These are phyloP conservation scores for Cerceris ruficornis DNA, from an alignment of 2,888 invertebrate species.

Conservation along the genomic window DNA sequence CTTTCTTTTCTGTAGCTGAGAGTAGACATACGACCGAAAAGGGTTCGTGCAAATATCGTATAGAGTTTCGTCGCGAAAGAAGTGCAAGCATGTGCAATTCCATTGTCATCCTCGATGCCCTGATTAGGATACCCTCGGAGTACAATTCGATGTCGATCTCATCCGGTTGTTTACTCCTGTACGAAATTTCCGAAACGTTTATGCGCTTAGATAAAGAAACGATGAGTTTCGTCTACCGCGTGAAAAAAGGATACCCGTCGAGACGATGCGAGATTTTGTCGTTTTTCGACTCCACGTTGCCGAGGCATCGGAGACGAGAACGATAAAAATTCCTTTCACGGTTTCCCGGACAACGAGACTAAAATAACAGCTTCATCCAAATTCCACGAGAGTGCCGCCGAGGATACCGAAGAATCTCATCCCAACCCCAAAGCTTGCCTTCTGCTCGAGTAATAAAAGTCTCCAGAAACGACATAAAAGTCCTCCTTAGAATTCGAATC, in stretches of 20 bases:
- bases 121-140: background rate
- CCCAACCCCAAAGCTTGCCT: slow-evolving; percentile 11
- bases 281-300: slow-evolving; percentile 30
- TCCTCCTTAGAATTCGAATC: slow-evolving; percentile 36
- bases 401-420: slow-evolving; percentile 1
- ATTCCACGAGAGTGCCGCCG: slow-evolving; percentile 50
- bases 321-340: slow-evolving; percentile 68
- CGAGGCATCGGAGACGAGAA: slow-evolving; percentile 24
- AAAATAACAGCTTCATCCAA: slow-evolving; percentile 63
- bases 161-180: slow-evolving; percentile 22
- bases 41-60: too few relatives aligned
- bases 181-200: slow-evolving; percentile 34
- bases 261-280: slow-evolving; percentile 1
- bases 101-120: too few relatives aligned
- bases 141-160: background rate
- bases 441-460: slow-evolving; percentile 42
- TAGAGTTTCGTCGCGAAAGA: too few relatives aligned
- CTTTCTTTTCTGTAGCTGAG: too few relatives aligned
- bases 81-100: too few relatives aligned
- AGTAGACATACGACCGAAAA: too few relatives aligned
- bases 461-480: slow-evolving; percentile 36
- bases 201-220: slow-evolving; percentile 45
- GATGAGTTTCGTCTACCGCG: background rate
- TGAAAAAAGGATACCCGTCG: background rate
- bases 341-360: slow-evolving; percentile 55